phyloP scores from a whole-genome alignment of 2,888 invertebrate species.

The Catocala fraxini region DNA sequence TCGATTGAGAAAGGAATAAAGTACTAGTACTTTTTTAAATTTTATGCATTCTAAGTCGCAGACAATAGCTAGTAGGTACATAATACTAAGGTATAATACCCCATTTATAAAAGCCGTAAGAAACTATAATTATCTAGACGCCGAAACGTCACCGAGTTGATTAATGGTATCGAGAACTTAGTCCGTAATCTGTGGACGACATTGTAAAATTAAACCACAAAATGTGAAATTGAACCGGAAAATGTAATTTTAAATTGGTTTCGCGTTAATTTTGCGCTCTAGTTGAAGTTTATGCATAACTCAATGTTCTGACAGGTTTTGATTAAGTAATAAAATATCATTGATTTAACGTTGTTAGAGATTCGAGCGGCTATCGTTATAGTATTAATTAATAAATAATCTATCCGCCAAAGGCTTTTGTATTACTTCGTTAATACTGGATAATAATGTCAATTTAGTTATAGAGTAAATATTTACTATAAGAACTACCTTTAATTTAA shows the following conservation, averaged over 20 bases:
- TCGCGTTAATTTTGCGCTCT: constrained; percentile 40
- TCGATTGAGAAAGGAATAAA: too few species aligned
- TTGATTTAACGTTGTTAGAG: constrained; percentile 13
- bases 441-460: neutral
- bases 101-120: neutral
- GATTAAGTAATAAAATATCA: constrained; percentile 28
- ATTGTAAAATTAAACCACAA: constrained; percentile 17
- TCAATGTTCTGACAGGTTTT: constrained; percentile 29
- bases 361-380: constrained; percentile 7
- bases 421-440: neutral
- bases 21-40: too few species aligned
- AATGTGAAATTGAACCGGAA: constrained; percentile 37
- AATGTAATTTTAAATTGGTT: constrained; percentile 49
- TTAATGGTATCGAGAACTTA: constrained; percentile 36
- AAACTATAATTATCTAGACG: constrained; percentile 5
- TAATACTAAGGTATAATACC: too few species aligned
- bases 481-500: too few species aligned
- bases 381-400: constrained; percentile 10
- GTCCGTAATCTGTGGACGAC: constrained; percentile 25
- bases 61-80: too few species aligned
- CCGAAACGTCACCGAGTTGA: constrained; percentile 20
- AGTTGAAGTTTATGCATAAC: constrained; percentile 40
- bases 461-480: too few species aligned
- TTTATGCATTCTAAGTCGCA: too few species aligned
- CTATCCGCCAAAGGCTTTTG: neutral